phyloP scores from a whole-genome alignment of 2,888 invertebrate species.

The Synanthedon andrenaeformis region DNA sequence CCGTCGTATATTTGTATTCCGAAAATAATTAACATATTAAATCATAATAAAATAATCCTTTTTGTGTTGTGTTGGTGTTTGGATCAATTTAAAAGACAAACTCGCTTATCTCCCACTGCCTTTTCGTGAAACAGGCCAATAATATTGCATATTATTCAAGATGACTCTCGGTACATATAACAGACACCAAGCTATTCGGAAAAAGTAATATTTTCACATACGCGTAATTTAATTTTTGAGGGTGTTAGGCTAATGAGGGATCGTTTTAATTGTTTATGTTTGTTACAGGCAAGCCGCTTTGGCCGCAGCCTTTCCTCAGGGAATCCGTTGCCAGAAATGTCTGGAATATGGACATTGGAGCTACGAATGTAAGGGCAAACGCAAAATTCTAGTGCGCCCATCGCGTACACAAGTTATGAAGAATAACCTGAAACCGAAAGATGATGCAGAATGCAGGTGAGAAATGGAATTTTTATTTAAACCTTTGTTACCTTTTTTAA shows the following conservation, averaged over 20 bases:
- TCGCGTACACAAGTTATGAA: conserved; percentile 86
- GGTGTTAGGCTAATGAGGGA: conserved; percentile 1
- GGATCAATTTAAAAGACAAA: too few species aligned
- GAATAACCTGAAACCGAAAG: conserved; percentile 65
- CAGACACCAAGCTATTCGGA: conserved; percentile 56
- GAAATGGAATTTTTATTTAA: not conserved
- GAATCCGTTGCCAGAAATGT: conserved; percentile 92
- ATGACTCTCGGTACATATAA: conserved; percentile 64
- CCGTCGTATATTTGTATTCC: conserved; percentile 1
- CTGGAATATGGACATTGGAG: conserved; percentile 95
- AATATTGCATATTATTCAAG: conserved; percentile 7
- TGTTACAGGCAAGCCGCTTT: conserved; percentile 67
- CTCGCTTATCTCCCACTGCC: too few species aligned
- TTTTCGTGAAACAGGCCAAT: too few species aligned
- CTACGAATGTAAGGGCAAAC: conserved; percentile 91
- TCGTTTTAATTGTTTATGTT: conserved; percentile 4
- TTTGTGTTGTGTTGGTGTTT: too few species aligned
- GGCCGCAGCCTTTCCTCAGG: conserved; percentile 77
- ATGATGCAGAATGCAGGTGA: conserved; percentile 51
- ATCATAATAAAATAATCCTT: not conserved
- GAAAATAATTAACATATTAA: too few species aligned
- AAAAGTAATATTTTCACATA: conserved; percentile 34
- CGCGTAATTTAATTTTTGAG: not conserved
- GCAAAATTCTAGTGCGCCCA: conserved; percentile 86
- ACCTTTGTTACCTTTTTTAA: conserved; percentile 1